A percentile compares a stretch with the other conserved stretches of the same genome.
phyloP scores from a whole-genome alignment of 2,113 vertebrate species.

The Antechinus flavipes region DNA sequence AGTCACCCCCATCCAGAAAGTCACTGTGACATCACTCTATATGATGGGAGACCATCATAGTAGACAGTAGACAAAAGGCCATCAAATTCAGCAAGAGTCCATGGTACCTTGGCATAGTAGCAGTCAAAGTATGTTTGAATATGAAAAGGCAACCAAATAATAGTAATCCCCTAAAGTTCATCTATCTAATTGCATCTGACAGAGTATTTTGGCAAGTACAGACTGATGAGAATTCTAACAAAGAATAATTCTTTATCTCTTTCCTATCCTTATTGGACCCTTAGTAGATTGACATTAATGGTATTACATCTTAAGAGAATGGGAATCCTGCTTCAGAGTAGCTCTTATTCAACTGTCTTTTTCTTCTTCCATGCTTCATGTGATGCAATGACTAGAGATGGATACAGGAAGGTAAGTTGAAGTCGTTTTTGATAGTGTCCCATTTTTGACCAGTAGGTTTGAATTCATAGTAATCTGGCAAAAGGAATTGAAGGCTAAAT shows the following conservation, averaged over 20 bases:
- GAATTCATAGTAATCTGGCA: background rate
- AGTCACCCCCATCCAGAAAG: background rate
- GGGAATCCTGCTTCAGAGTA: background rate
- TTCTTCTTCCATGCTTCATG: slow-evolving; percentile 16
- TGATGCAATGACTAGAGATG: background rate
- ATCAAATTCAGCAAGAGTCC: background rate
- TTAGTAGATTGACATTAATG: background rate
- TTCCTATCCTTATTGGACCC: background rate
- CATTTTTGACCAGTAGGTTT: background rate
- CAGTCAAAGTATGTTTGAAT: background rate
- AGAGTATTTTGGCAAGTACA: background rate
- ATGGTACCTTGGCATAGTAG: background rate
- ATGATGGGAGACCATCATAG: background rate
- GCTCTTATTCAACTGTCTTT: slow-evolving; percentile 1
- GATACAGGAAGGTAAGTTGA: slow-evolving; percentile 22
- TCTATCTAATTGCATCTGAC: background rate
- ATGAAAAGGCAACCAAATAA: background rate
- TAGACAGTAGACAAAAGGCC: background rate
- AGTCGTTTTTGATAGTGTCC: background rate
- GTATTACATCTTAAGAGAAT: background rate
- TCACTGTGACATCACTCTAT: background rate
- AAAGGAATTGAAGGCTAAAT: slow-evolving; percentile 10
- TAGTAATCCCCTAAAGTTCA: background rate
- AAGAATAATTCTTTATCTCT: background rate
- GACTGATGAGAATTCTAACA: background rate